Evolutionary conservation across 2,797 vertebrate genomes (phyloP).

Genomic region (Cyprinodon diabolis): DNA sequence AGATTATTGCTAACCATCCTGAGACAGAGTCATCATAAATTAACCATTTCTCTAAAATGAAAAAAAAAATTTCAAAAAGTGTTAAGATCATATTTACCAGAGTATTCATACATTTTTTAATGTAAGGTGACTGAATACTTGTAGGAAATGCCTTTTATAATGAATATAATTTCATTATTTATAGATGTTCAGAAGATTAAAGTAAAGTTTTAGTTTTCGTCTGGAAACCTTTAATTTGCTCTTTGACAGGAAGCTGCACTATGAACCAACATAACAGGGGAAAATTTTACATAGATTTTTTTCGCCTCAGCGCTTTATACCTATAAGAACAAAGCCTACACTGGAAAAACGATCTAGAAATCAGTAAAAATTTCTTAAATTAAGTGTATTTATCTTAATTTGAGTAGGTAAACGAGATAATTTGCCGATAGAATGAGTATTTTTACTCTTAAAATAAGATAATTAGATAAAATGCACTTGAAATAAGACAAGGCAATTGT

Average conservation of each 20-base stretch:
- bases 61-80: no score
- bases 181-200: not conserved
- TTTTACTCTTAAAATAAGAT: no score
- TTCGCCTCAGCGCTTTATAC: constrained; percentile 51
- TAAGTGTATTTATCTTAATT: no score
- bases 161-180: not conserved
- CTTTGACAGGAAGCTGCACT: constrained; percentile 51
- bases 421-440: no score
- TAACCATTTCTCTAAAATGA: no score
- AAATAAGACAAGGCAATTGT: no score
- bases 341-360: no score
- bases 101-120: not conserved
- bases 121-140: not conserved
- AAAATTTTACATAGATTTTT: constrained; percentile 43
- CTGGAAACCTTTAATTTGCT: constrained; percentile 51
- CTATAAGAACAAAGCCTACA: constrained; percentile 41
- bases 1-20: not conserved
- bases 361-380: no score
- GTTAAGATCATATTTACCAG: no score
- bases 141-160: not conserved
- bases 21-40: no score
- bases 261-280: constrained; percentile 62
- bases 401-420: no score
- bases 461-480: no score
- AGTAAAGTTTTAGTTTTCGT: not conserved